Percentiles rank a stretch among this genome's conserved stretches.
phyloP scores from a whole-genome alignment of 2,113 vertebrate species.

The Laticauda colubrina region DNA sequence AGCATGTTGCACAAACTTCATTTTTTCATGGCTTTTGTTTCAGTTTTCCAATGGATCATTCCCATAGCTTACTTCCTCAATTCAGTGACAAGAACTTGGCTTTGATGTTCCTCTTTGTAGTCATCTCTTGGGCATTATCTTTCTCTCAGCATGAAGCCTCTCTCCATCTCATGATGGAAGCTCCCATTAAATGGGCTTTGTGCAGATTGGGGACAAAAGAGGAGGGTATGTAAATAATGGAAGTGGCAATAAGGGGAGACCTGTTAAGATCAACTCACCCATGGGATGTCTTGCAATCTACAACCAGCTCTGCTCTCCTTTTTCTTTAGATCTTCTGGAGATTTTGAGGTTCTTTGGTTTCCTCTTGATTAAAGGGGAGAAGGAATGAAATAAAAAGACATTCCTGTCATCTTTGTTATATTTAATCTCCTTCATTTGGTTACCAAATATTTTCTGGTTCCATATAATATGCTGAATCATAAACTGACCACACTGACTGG shows the following conservation, averaged over 20 bases:
- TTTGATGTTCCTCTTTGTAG: background rate
- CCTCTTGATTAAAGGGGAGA: background rate
- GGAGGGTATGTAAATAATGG: background rate
- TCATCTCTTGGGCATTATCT: background rate
- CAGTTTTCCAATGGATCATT: background rate
- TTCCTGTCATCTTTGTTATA: background rate
- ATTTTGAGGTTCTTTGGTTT: background rate
- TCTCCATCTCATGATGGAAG: background rate
- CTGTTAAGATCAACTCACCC: background rate
- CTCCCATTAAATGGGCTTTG: background rate
- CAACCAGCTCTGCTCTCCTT: background rate
- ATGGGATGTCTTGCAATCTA: background rate
- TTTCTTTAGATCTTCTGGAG: background rate
- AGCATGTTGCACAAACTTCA: background rate
- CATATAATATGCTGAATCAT: background rate
- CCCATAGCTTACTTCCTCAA: background rate
- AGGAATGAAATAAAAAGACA: background rate
- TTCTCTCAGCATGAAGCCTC: background rate
- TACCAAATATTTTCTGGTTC: background rate
- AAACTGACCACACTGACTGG: background rate
- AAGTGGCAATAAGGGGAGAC: background rate
- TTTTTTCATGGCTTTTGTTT: background rate
- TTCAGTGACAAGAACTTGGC: background rate
- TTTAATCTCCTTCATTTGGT: background rate
- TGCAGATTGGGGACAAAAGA: background rate